Evolutionary conservation across 2,797 vertebrate species (phyloP).

Genomic region (Anguilla marmorata): DNA sequence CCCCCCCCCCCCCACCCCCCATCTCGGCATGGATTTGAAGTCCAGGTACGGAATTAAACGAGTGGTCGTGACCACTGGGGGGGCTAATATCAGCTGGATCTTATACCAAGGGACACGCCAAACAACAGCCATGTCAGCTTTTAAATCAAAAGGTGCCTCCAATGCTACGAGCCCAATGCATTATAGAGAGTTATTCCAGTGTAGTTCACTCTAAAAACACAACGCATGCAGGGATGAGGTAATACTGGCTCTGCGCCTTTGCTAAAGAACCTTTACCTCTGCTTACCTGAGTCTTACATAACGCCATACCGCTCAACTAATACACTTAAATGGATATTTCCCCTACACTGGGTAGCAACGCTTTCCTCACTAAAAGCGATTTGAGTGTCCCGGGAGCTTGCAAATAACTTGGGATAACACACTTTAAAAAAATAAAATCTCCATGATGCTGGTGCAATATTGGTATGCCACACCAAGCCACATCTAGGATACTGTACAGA

Average conservation of each 20-base stretch:
- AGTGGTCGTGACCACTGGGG: not conserved
- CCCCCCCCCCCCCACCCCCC: no score
- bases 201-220: not conserved
- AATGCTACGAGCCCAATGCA: not conserved
- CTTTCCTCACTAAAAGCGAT: not conserved
- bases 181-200: not conserved
- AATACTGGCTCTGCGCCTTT: not conserved
- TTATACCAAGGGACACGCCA: not conserved
- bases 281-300: not conserved
- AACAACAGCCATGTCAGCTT: not conserved
- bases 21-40: not conserved
- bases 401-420: not conserved
- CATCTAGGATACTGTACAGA: not conserved
- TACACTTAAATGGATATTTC: constrained; percentile 15
- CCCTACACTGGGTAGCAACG: not conserved
- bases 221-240: not conserved
- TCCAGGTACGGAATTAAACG: not conserved
- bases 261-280: constrained; percentile 3
- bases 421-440: constrained; percentile 22
- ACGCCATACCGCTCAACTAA: not conserved
- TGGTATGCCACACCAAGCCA: not conserved
- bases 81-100: no score
- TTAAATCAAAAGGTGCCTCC: not conserved
- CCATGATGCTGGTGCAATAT: not conserved
- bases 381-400: not conserved